Evolutionary conservation across 2,113 vertebrate species (phyloP), one percentile per base, ranked within the genome.

Genomic region (Cryptotis parvus): DNA sequence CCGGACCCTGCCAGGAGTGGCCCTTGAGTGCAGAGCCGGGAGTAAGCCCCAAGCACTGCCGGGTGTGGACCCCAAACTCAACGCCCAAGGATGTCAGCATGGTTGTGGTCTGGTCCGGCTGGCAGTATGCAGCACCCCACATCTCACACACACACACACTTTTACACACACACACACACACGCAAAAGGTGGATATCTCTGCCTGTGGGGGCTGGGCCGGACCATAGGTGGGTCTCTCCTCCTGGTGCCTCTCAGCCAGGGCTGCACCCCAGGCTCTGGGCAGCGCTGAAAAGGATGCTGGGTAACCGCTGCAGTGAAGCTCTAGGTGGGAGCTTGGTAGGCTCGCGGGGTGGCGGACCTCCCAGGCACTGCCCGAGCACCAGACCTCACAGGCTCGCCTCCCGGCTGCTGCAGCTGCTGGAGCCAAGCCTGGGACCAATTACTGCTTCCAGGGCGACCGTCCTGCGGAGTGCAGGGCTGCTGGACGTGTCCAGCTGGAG

Each of bases 351-450:
- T 81, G 81, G 92, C 16, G 0, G 96, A 97, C 96, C 96, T 96
- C 96, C 96, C 96, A 96, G 89, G 93, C 90, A 27, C 92, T 91
- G 95, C 91, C n/a, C n/a, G n/a, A 92, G 95, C 94, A n/a, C 31
- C 75, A 88, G 96, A 96, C 95, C 94, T 93, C 96, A 95, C 95
- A 96, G 90, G 91, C 75, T 96, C 91, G 77, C 81, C 29, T 70
- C 66, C 74, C 80, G 27, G 68, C 63, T 65, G n/a, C n/a, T n/a
- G n/a, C n/a, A n/a, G n/a, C n/a, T n/a, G 73, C 63, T 63, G 91
- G 91, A 91, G 31, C 37, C 16, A 15, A 76, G 83, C 39, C 96
- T 96, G 95, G 94, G 96, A 95, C 88, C 92, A 93, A 94, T 97
- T 97, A 97, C 35, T 0, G 35, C 72, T 29, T 72, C 73, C 84